These are phyloP conservation scores for Heliconius nattereri DNA, from an alignment of 1,140 invertebrate species.

Conservation along the genomic window DNA sequence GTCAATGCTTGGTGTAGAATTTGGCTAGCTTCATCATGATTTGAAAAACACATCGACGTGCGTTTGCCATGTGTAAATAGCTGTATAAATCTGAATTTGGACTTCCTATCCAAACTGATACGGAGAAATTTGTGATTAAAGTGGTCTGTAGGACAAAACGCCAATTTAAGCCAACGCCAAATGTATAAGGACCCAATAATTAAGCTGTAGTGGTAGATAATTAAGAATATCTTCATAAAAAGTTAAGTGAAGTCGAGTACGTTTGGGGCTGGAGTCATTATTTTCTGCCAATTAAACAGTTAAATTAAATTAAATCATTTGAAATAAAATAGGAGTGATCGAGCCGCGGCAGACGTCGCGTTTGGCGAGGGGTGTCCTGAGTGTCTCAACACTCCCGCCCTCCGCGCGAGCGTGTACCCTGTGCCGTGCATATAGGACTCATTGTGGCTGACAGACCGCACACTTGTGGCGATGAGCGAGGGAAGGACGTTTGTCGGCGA, in stretches of 20 bases:
- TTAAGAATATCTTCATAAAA: background rate
- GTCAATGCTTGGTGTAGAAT: too few relatives aligned
- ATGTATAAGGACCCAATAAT: background rate
- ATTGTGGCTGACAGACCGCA: background rate
- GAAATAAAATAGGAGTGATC: constrained; percentile 18
- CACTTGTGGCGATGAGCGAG: constrained; percentile 1
- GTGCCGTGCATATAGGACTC: background rate
- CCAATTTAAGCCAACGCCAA: too few relatives aligned
- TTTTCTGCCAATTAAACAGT: constrained; percentile 27
- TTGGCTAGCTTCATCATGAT: too few relatives aligned
- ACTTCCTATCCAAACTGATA: too few relatives aligned
- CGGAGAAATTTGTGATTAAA: too few relatives aligned
- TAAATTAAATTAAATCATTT: constrained; percentile 25
- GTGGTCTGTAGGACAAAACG: too few relatives aligned
- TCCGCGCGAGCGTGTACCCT: constrained; percentile 22
- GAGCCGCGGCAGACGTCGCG: constrained; percentile 5
- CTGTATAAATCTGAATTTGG: too few relatives aligned
- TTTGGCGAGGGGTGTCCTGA: constrained; percentile 27
- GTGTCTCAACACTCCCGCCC: constrained; percentile 23
- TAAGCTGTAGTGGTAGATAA: background rate
- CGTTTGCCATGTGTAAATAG: too few relatives aligned
- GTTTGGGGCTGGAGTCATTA: background rate
- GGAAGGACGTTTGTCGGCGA: constrained; percentile 52
- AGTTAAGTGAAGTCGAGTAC: background rate
- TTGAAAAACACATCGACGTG: too few relatives aligned